These are phyloP conservation scores for Taenaris catops DNA, from an alignment of 2,888 invertebrate genomes.

Conservation along the genomic window DNA sequence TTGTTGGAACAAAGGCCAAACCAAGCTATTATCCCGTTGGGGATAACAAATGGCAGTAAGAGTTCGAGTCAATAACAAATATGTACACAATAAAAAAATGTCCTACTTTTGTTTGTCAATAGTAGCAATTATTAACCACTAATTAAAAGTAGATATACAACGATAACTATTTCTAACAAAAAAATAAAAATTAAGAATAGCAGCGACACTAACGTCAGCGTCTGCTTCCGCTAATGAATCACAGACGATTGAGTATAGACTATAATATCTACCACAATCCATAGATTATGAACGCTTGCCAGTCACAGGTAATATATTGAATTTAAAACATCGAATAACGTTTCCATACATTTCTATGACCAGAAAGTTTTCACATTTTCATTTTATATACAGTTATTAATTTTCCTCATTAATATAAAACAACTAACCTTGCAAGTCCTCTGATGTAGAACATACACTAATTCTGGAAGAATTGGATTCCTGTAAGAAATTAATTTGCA, in stretches of 20 bases:
- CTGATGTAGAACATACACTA: slow-evolving; percentile 49
- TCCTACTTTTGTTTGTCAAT: slow-evolving; percentile 48
- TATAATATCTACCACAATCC: no score
- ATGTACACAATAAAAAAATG: slow-evolving; percentile 36
- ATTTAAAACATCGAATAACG: no score
- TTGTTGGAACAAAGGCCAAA: slow-evolving; percentile 70
- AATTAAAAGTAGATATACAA: slow-evolving; percentile 41
- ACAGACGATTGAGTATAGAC: no score
- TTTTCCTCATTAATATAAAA: no score
- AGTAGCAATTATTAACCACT: slow-evolving; percentile 47
- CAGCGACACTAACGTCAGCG: slow-evolving; percentile 43
- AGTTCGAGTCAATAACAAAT: slow-evolving; percentile 43
- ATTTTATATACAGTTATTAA: no score
- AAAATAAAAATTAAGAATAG: slow-evolving; percentile 69
- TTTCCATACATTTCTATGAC: no score
- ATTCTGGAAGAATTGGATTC: slow-evolving; percentile 51
- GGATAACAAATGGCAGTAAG: slow-evolving; percentile 66
- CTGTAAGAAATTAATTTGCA: slow-evolving; percentile 41
- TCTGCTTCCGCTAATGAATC: slow-evolving; percentile 61
- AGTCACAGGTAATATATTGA: no score
- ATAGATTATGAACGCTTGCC: no score
- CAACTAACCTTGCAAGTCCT: slow-evolving; percentile 38
- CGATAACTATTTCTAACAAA: slow-evolving; percentile 52
- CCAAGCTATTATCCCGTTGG: slow-evolving; percentile 77
- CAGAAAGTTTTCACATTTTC: no score